These are phyloP conservation scores for Bubalus kerabau DNA, from an alignment of 2,113 vertebrate species.

Conservation along the genomic window DNA sequence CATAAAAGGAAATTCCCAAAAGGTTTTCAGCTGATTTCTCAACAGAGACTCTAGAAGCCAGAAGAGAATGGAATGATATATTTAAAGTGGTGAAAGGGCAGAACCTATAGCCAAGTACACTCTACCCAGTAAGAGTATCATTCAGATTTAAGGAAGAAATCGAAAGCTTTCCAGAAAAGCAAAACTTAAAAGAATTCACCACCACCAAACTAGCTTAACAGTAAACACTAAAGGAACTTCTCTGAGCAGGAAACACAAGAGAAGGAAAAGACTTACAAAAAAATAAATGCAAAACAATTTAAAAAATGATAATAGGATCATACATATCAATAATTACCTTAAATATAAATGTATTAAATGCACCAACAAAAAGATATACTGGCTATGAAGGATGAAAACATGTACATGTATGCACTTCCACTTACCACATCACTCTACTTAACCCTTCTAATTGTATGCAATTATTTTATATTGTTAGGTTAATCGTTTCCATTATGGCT, in stretches of 20 bases:
- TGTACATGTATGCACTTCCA: not conserved
- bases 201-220: not conserved
- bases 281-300: not conserved
- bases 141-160: not conserved
- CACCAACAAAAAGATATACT: not conserved
- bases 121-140: not conserved
- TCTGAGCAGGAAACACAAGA: not conserved
- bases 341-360: not conserved
- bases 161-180: not conserved
- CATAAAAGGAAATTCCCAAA: not conserved
- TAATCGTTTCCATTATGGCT: not conserved
- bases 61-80: not conserved
- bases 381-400: not conserved
- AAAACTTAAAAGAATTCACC: not conserved
- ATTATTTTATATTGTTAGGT: not conserved
- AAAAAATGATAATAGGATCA: not conserved
- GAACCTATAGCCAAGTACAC: not conserved
- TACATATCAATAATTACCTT: not conserved
- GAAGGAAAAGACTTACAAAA: not conserved
- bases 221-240: not conserved
- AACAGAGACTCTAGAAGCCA: not conserved
- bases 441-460: not conserved
- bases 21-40: not conserved
- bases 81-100: not conserved
- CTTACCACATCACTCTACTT: not conserved